phyloP scores from a whole-genome alignment of 2,888 invertebrate species.

The Pandemis heparana region DNA sequence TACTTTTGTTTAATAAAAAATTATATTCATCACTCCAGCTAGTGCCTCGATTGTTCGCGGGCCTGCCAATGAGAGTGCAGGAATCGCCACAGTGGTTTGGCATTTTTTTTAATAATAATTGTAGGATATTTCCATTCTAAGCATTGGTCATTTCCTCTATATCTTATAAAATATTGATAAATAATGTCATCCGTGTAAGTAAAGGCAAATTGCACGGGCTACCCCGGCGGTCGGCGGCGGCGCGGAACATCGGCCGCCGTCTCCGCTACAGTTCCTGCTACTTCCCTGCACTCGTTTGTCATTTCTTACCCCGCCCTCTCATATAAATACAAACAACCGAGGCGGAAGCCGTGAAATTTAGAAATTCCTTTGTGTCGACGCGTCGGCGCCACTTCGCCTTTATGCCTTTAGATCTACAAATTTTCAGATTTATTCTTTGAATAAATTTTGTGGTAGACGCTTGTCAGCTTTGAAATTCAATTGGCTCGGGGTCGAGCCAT shows the following conservation, averaged over 20 bases:
- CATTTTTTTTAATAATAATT: too few relatives aligned
- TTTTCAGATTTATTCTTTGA: constrained; percentile 86
- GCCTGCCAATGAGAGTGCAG: too few relatives aligned
- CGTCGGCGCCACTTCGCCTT: constrained; percentile 81
- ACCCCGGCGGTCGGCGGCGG: constrained; percentile 48
- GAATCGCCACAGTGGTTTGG: too few relatives aligned
- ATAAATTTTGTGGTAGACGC: constrained; percentile 84
- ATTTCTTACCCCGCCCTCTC: constrained; percentile 78
- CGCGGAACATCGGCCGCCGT: constrained; percentile 53
- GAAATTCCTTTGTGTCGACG: constrained; percentile 84
- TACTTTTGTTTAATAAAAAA: too few relatives aligned
- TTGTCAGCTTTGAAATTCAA: constrained; percentile 85
- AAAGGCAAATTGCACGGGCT: background rate
- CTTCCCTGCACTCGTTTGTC: constrained; percentile 76
- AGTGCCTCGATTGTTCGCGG: too few relatives aligned
- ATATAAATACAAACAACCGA: constrained; percentile 83
- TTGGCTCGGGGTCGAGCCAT: constrained; percentile 82
- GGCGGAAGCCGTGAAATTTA: constrained; percentile 85
- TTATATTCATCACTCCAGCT: too few relatives aligned
- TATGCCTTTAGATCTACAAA: constrained; percentile 84
- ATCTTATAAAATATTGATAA: background rate
- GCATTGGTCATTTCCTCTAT: too few relatives aligned
- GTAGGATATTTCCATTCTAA: too few relatives aligned
- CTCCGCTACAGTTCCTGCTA: constrained; percentile 52
- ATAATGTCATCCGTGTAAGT: background rate